These are phyloP conservation scores for Crepidodera aurea DNA, from an alignment of 2,888 invertebrate genomes.

Conservation along the genomic window DNA sequence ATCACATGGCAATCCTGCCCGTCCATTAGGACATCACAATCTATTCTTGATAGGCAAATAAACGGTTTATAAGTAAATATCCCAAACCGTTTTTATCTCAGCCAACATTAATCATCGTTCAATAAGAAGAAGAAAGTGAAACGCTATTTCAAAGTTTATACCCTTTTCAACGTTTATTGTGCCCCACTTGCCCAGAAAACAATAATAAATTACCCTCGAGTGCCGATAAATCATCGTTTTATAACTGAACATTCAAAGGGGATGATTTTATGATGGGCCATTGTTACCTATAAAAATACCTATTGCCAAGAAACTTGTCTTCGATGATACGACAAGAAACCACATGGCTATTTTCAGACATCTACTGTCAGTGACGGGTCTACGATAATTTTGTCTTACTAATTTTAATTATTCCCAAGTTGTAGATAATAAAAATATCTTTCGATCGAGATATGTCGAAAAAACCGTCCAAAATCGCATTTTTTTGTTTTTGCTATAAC, in stretches of 20 bases:
- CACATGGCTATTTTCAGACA: conserved; percentile 45
- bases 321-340: conserved; percentile 52
- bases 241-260: conserved; percentile 49
- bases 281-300: conserved; percentile 60
- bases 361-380: conserved; percentile 16
- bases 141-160: conserved; percentile 33
- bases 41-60: too few relatives aligned
- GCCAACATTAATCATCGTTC: conserved; percentile 23
- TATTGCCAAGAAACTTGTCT: conserved; percentile 54
- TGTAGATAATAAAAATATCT: too few relatives aligned
- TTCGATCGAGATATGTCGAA: too few relatives aligned
- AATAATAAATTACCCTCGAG: conserved; percentile 45
- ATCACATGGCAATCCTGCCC: too few relatives aligned
- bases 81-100: conserved; percentile 2
- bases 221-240: conserved; percentile 56
- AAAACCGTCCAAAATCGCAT: too few relatives aligned
- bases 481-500: too few relatives aligned
- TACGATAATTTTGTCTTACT: conserved; percentile 11
- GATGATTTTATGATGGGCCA: conserved; percentile 56
- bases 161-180: conserved; percentile 35
- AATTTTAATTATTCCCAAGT: too few relatives aligned
- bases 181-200: conserved; percentile 38
- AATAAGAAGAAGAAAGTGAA: conserved; percentile 29
- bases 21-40: too few relatives aligned
- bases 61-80: conserved; percentile 5